phyloP scores from a whole-genome alignment of 2,797 vertebrate genomes.

The Antennarius maculatus region DNA sequence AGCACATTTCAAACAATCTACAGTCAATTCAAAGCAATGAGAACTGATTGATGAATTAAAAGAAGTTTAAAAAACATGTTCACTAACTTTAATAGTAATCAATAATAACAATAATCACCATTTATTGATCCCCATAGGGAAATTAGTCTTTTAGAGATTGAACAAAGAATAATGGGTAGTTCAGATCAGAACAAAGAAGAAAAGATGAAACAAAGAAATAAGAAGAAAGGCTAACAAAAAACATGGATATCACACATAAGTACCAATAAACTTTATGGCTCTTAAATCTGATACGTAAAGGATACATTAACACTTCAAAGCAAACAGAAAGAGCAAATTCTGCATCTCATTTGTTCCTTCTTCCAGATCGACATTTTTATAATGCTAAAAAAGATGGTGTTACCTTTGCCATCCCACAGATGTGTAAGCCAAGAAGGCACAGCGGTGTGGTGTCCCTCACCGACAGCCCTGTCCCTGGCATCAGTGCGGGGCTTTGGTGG shows the following conservation, averaged over 20 bases:
- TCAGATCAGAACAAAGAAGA: no score
- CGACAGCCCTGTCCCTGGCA: constrained; percentile 47
- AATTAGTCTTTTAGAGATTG: no score
- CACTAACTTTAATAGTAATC: no score
- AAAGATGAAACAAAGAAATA: no score
- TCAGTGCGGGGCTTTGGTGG: constrained; percentile 49
- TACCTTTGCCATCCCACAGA: constrained; percentile 52
- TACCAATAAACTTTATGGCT: constrained; percentile 5
- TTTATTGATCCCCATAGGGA: no score
- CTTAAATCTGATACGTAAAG: constrained; percentile 40
- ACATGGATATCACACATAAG: no score
- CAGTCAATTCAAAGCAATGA: no score
- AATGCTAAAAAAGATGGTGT: constrained; percentile 49
- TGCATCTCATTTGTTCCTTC: constrained; percentile 20
- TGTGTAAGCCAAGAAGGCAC: constrained; percentile 51
- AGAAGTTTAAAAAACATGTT: no score
- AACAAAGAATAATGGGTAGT: no score
- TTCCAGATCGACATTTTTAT: constrained; percentile 45
- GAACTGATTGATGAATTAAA: no score
- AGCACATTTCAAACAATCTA: no score
- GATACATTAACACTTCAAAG: constrained; percentile 58
- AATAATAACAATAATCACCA: neutral
- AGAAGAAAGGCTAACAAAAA: no score
- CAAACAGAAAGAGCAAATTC: constrained; percentile 46
- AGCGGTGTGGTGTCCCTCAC: constrained; percentile 31